These are phyloP conservation scores for Lates calcarifer DNA, from an alignment of 2,113 vertebrate genomes.

Conservation along the genomic window DNA sequence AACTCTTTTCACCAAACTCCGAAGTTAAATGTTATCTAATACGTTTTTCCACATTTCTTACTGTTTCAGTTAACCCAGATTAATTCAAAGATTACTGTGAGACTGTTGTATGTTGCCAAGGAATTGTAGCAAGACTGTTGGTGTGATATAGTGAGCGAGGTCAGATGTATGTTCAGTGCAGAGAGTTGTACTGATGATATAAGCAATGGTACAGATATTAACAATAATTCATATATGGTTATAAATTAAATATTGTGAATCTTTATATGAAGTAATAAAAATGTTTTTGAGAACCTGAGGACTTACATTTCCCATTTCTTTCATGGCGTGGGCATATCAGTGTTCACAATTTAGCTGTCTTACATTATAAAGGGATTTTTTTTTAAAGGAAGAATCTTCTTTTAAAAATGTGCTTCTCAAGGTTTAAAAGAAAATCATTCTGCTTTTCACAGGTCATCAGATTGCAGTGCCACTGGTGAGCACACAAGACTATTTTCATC, in stretches of 20 bases:
- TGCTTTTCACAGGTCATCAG: not conserved
- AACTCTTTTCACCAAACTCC: constrained; percentile 54
- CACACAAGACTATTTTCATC: constrained; percentile 46
- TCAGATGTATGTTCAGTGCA: constrained; percentile 32
- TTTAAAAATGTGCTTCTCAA: constrained; percentile 1
- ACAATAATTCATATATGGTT: constrained; percentile 60
- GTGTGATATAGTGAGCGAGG: constrained; percentile 5
- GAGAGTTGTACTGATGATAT: constrained; percentile 32
- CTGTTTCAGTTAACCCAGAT: constrained; percentile 31
- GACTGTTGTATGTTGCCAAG: constrained; percentile 46
- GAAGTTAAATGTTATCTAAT: constrained; percentile 29
- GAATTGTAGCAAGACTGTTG: constrained; percentile 52
- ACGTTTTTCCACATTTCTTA: constrained; percentile 70
- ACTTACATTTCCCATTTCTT: not conserved
- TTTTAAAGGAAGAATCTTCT: too few species aligned
- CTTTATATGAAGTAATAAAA: constrained; percentile 82
- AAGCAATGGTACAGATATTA: constrained; percentile 37
- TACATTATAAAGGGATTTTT: too few species aligned
- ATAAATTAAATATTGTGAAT: constrained; percentile 68
- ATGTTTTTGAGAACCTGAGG: constrained; percentile 41
- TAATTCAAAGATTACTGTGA: not conserved
- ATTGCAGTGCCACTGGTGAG: not conserved
- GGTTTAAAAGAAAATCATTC: not conserved
- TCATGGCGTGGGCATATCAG: too few species aligned
- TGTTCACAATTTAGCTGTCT: not conserved